A percentile compares a stretch with the other conserved stretches of the same genome.
Conservation (phyloP, 2,113 vertebrate species). For the Eptatretus burgeri region DNA sequence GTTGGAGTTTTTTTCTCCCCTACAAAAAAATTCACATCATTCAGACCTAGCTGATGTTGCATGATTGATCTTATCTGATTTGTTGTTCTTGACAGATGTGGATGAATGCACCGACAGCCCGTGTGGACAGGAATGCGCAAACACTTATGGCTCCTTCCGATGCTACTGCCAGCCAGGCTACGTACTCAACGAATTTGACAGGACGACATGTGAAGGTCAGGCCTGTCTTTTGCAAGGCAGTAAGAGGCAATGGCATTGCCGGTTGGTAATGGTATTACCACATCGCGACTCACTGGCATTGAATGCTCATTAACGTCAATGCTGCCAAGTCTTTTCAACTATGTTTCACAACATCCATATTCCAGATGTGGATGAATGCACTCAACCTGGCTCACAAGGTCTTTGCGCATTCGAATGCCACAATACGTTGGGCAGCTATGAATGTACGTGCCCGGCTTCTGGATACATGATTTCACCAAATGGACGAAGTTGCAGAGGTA, state of each 20-base stretch:
- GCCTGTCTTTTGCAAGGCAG: neutral
- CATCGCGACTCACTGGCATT: too few species aligned
- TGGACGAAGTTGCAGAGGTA: slow-evolving; percentile 8
- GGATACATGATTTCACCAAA: slow-evolving; percentile 7
- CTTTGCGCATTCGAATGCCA: slow-evolving; percentile 7
- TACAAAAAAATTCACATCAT: too few species aligned
- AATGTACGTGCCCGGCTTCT: neutral
- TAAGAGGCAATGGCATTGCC: neutral
- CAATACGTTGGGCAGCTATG: slow-evolving; percentile 7
- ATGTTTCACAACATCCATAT: too few species aligned
- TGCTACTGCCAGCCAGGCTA: slow-evolving; percentile 8
- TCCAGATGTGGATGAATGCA: slow-evolving; percentile 9
- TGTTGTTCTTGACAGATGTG: neutral
- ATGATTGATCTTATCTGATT: too few species aligned
- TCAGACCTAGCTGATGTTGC: too few species aligned
- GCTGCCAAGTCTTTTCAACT: too few species aligned
- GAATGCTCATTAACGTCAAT: too few species aligned
- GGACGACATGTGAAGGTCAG: slow-evolving; percentile 7
- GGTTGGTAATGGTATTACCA: neutral
- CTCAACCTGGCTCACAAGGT: neutral
- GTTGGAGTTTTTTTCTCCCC: too few species aligned
- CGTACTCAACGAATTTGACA: neutral
- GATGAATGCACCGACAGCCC: slow-evolving; percentile 4
- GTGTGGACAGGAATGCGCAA: slow-evolving; percentile 9
- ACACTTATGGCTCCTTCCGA: slow-evolving; percentile 6